A percentile compares a stretch with the other conserved stretches of the same genome.
Evolutionary conservation across 2,113 vertebrate species (phyloP).

Genomic region (Nycticryphes semicollaris): DNA sequence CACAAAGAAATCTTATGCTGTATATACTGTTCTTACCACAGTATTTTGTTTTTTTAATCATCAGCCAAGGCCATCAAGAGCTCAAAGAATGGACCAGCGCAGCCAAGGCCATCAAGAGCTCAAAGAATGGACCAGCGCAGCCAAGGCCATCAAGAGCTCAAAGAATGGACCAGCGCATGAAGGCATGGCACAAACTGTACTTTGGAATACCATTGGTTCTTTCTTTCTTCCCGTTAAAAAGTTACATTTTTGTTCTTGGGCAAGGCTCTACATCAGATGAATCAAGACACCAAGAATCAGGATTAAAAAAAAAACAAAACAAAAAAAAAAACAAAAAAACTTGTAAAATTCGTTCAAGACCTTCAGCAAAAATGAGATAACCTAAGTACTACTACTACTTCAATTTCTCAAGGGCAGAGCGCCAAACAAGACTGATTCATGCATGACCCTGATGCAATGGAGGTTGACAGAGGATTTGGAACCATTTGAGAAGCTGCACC

Average conservation of each 20-base stretch:
- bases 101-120: not conserved
- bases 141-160: not conserved
- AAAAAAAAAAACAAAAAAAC: not conserved
- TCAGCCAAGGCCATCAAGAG: not conserved
- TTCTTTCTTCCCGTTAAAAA: not conserved
- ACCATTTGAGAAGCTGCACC: not conserved
- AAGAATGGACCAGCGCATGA: not conserved
- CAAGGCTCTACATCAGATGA: not conserved
- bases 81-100: too few species aligned
- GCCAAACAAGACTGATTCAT: not conserved
- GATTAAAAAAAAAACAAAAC: not conserved
- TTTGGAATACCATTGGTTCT: not conserved
- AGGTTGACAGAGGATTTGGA: not conserved
- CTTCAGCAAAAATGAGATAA: not conserved
- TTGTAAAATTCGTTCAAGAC: not conserved
- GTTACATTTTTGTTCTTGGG: not conserved
- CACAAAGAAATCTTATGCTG: not conserved
- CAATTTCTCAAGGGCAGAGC: not conserved
- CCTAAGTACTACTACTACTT: not conserved
- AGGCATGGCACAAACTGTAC: not conserved
- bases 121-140: not conserved
- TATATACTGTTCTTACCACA: not conserved
- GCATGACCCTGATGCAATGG: not conserved
- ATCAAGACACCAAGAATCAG: not conserved
- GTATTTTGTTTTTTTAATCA: not conserved